These are phyloP conservation scores for Diachrysia chrysitis DNA, from an alignment of 2,888 invertebrate genomes.

Conservation along the genomic window DNA sequence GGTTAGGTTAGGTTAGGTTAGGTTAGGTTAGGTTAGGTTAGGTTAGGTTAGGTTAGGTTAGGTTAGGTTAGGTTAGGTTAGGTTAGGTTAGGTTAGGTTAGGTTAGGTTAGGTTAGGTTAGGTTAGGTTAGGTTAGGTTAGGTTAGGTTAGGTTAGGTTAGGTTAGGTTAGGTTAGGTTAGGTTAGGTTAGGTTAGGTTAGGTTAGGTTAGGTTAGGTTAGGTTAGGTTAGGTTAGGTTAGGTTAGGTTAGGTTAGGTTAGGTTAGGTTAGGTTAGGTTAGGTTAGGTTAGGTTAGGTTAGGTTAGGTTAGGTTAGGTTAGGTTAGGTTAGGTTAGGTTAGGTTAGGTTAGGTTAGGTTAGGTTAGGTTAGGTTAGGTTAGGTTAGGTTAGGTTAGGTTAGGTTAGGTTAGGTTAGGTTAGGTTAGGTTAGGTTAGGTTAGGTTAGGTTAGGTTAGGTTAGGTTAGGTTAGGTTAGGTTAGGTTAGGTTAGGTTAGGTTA, in stretches of 20 bases:
- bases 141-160: slow-evolving; percentile 58
- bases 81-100: slow-evolving; percentile 56
- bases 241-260: slow-evolving; percentile 53
- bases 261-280: slow-evolving; percentile 55
- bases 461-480: slow-evolving; percentile 57
- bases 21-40: slow-evolving; percentile 49
- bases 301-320: slow-evolving; percentile 57
- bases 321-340: slow-evolving; percentile 60
- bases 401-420: slow-evolving; percentile 57
- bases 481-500: slow-evolving; percentile 58
- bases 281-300: slow-evolving; percentile 46
- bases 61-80: slow-evolving; percentile 54
- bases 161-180: slow-evolving; percentile 58
- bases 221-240: slow-evolving; percentile 57
- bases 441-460: no score
- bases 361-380: slow-evolving; percentile 54
- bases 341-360: slow-evolving; percentile 55
- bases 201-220: slow-evolving; percentile 52
- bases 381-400: slow-evolving; percentile 55
- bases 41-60: slow-evolving; percentile 50
- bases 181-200: slow-evolving; percentile 44
- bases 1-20: slow-evolving; percentile 50
- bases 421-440: slow-evolving; percentile 26
- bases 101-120: slow-evolving; percentile 46
- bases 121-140: slow-evolving; percentile 59